phyloP scores from a whole-genome alignment of 2,888 invertebrate species.

The Epinotia nisella region DNA sequence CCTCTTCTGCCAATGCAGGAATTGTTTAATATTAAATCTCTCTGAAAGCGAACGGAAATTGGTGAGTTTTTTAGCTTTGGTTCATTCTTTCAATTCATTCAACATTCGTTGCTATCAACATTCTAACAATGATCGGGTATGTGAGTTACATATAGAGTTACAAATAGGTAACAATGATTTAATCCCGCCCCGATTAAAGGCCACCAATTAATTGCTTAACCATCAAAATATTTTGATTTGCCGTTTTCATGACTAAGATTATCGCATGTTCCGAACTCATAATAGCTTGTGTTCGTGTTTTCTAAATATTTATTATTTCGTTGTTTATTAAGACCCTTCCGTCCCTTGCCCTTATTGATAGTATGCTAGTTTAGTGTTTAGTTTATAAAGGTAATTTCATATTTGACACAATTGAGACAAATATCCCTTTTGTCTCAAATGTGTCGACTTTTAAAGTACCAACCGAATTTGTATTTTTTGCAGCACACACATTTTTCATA shows the following conservation, averaged over 20 bases:
- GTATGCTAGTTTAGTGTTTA: conserved; percentile 26
- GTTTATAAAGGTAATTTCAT: conserved; percentile 14
- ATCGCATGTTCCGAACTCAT: conserved; percentile 49
- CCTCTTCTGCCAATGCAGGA: not conserved
- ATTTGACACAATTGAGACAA: not conserved
- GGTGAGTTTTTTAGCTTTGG: not conserved
- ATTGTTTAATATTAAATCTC: conserved; percentile 4
- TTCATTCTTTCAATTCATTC: too few species aligned
- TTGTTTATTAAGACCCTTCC: conserved; percentile 47
- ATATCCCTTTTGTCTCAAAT: not conserved
- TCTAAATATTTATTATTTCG: conserved; percentile 48
- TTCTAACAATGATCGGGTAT: not conserved
- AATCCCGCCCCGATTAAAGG: not conserved
- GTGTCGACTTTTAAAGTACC: too few species aligned
- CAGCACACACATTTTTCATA: too few species aligned
- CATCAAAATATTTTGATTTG: conserved; percentile 37
- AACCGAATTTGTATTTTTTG: too few species aligned
- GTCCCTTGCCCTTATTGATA: conserved; percentile 41
- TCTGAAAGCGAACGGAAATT: not conserved
- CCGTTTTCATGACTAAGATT: conserved; percentile 37
- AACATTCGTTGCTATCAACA: not conserved
- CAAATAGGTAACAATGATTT: not conserved
- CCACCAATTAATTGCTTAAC: conserved; percentile 37
- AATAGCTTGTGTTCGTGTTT: conserved; percentile 47
- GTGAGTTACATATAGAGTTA: not conserved